Conservation (phyloP, 1,140 invertebrate genomes). For the Penaeus indicus region DNA sequence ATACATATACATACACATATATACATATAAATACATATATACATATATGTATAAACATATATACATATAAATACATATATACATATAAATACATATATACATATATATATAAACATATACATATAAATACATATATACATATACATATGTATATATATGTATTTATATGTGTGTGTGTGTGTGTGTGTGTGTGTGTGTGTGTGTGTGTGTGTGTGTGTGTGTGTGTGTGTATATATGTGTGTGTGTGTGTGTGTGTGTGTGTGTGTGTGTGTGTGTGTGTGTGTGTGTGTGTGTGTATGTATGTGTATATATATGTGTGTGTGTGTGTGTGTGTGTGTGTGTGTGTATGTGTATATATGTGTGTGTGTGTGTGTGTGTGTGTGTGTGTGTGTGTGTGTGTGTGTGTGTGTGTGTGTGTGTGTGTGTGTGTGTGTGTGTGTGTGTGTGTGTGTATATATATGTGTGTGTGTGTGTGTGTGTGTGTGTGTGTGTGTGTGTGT, state of each 20-base stretch:
- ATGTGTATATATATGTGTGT: constrained; percentile 9
- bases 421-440: too few species aligned
- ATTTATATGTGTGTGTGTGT: background rate
- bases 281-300: constrained; percentile 1
- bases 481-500: too few species aligned
- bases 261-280: background rate
- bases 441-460: background rate
- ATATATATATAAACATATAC: constrained; percentile 33
- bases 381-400: constrained; percentile 10
- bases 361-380: constrained; percentile 21
- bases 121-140: constrained; percentile 32
- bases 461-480: too few species aligned
- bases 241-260: background rate
- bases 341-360: constrained; percentile 21
- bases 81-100: constrained; percentile 31
- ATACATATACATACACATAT: constrained; percentile 1
- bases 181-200: constrained; percentile 24
- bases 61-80: background rate
- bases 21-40: background rate
- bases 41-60: too few species aligned
- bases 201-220: constrained; percentile 25
- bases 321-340: constrained; percentile 22
- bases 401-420: too few species aligned
- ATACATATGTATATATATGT: constrained; percentile 33
- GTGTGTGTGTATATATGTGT: constrained; percentile 33